These are phyloP conservation scores for Machaerirhynchus nigripectus DNA, from an alignment of 2,113 vertebrate genomes.

Conservation along the genomic window DNA sequence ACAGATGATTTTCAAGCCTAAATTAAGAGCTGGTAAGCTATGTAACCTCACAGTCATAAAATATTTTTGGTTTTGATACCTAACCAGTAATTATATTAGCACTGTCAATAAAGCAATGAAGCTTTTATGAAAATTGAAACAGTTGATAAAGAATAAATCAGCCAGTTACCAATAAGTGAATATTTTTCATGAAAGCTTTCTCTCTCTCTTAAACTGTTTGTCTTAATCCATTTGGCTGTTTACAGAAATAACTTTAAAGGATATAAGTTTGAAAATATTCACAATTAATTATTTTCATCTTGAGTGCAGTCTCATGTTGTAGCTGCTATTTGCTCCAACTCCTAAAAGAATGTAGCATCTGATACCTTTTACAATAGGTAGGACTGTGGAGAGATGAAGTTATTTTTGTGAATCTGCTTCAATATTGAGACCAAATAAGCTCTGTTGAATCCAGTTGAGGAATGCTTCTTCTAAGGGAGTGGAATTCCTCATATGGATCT, in stretches of 20 bases:
- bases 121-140: not conserved
- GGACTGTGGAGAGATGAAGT: not conserved
- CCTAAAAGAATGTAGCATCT: not conserved
- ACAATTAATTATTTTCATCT: not conserved
- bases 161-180: not conserved
- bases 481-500: not conserved
- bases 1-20: not conserved
- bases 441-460: not conserved
- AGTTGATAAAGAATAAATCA: not conserved
- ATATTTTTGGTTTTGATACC: not conserved
- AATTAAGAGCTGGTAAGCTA: not conserved
- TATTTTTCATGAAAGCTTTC: not conserved
- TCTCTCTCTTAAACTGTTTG: not conserved
- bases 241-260: not conserved
- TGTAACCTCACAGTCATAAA: not conserved
- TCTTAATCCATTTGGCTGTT: not conserved
- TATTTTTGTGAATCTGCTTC: not conserved
- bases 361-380: not conserved
- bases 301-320: not conserved
- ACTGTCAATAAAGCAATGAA: not conserved
- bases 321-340: not conserved
- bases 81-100: not conserved
- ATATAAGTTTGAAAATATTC: not conserved
- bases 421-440: not conserved
- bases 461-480: not conserved